Base-by-base conservation (phyloP, 2,113 vertebrate species). In the Pseudopipra pipra region DNA sequence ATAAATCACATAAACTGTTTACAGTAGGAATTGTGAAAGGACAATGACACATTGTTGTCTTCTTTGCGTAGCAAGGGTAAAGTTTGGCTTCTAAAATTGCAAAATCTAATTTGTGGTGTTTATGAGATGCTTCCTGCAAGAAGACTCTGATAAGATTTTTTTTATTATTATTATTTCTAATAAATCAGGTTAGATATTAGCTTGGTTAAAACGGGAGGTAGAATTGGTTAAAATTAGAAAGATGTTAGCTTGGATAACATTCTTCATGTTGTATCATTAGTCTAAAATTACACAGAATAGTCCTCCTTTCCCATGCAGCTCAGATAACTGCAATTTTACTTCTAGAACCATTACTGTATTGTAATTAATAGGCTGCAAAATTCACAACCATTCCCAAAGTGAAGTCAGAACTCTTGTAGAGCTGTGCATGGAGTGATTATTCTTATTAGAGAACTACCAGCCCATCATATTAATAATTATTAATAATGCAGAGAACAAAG, bases 1-100 rank as follows among this genome's bases (percentile, higher is more conserved):
- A 97, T 95, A 97, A 94, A 96, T 96, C 92, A 87, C 81, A 91
- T 95, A 95, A 97, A 96, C 89, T 96, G 85, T 97, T 97, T 97
- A 97, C 79, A 89, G 93, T 95, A 90, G 92, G 91, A 94, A 97
- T 88, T 89, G 79, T 96, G 80, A 66, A 66, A 77, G 82, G 87
- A 96, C 65, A 74, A 95, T 97, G 81, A 46, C 91, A 90, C n/a
- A 80, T 86, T 52, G 66, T 70, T 85, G 87, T 95, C 77, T 86
- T 88, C 41, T 84, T 97, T 93, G 41, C 18, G 7, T 33, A 87
- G 74, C 25, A 31, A 16, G 78, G 62, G 43, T n/a, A 52, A 70
- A 47, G 30, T 78, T 85, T 87, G 84, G 63, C 73, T 96, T 89
- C 66, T 73, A 33, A 89, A 95, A 78, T 8, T 30, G 83, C 25